Evolutionary conservation across 2,888 invertebrate genomes (phyloP), one percentile per base, ranked within the genome.

Genomic region (Thera obeliscata): DNA sequence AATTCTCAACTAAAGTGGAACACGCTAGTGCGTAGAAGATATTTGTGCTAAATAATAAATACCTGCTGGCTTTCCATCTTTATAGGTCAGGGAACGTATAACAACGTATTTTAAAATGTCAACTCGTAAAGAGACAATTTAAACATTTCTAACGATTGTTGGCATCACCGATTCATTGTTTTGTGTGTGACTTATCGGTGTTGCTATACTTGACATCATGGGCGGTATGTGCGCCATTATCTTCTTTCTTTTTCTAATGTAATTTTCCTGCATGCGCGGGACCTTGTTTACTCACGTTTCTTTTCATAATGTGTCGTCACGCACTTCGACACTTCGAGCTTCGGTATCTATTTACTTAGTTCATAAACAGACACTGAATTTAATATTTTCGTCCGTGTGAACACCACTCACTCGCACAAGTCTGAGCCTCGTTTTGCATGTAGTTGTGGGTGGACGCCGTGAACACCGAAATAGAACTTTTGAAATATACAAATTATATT

Each of bases 401-500:
- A 82, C 86, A 85, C 83, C 81, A 86, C 84, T 84, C 83, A 81
- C 86, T 82, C 84, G 85, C 78, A 78, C 86, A 79, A 82, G 84
- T 83, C 83, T 82, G 83, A 80, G 83, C 83, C 79, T 82, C 84
- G 84, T 75, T 87, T 86, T 85, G 85, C 84, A 81, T 84, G 81
- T 77, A 79, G 78, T 79, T 66, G 86, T 87, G 81, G 87, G 87
- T 84, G 89, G 87, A 83, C 86, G 88, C 84, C 84, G 82, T 85
- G 87, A 75, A 76, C 77, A 89, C 93, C 84, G 87, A 92, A 93
- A 93, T 93, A 93, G 93, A 92, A 85, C 88, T 90, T 92, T 92
- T 89, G 91, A 90, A 93, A 93, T 91, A 86, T 84, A 89, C 88
- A 89, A 91, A 91, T 90, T 91, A 91, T 90, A 89, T 87, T 88